Evolutionary conservation across 2,797 vertebrate species (phyloP).

Genomic region (Acanthopagrus latus): DNA sequence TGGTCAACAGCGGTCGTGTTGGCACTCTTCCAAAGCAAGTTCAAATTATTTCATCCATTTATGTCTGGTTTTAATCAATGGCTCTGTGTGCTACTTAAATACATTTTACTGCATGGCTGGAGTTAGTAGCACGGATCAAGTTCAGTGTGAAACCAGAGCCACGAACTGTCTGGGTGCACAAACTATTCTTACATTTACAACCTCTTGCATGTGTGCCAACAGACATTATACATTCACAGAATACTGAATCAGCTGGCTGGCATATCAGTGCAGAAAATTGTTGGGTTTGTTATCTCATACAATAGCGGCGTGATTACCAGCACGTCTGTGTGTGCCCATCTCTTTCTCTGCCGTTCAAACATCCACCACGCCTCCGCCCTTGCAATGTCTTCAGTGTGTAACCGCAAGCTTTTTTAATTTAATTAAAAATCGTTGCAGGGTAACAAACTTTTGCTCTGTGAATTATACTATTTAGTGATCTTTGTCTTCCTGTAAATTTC

Average conservation of each 20-base stretch:
- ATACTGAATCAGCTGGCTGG: constrained; percentile 15
- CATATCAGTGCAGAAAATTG: constrained; percentile 45
- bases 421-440: background rate
- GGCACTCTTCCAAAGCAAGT: background rate
- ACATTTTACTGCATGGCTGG: background rate
- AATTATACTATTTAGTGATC: background rate
- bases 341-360: constrained; percentile 14
- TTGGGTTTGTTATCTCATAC: constrained; percentile 47
- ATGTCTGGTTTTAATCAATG: constrained; percentile 6
- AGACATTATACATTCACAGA: constrained; percentile 10
- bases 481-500: background rate
- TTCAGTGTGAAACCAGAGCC: background rate
- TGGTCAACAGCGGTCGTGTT: background rate
- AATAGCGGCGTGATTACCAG: constrained; percentile 74
- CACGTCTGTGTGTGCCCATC: constrained; percentile 43
- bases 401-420: constrained; percentile 10
- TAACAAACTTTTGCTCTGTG: background rate
- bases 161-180: background rate
- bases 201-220: background rate
- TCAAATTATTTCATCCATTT: constrained; percentile 2
- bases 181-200: background rate
- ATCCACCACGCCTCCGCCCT: background rate
- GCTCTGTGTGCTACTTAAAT: background rate
- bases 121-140: constrained; percentile 13
- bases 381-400: constrained; percentile 23